These are phyloP conservation scores for Xenopus laevis DNA, from an alignment of 2,113 vertebrate species.

Conservation along the genomic window DNA sequence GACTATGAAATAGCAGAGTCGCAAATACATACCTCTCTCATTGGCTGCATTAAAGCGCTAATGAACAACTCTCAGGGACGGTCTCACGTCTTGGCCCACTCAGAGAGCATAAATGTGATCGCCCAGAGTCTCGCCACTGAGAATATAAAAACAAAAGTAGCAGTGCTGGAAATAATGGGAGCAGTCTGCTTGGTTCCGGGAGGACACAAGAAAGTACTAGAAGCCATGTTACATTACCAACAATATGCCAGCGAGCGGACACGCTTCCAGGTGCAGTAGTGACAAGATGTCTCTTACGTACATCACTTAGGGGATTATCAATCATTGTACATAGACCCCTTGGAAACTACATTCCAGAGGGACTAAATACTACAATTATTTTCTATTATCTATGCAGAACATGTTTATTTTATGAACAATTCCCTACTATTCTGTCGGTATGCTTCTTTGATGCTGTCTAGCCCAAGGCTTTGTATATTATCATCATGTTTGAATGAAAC, in stretches of 20 bases:
- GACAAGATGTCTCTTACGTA: too few species aligned
- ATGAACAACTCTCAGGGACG: conserved; percentile 99
- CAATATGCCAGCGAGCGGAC: conserved; percentile 92
- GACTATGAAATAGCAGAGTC: conserved; percentile 97
- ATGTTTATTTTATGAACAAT: too few species aligned
- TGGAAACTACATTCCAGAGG: too few species aligned
- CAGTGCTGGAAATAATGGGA: conserved; percentile 97
- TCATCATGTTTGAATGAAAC: too few species aligned
- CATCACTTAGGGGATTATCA: too few species aligned
- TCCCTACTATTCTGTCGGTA: too few species aligned
- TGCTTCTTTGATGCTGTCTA: too few species aligned
- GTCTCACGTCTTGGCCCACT: conserved; percentile 90
- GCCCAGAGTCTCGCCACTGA: conserved; percentile 97
- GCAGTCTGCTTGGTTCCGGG: conserved; percentile 97
- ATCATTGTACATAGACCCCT: too few species aligned
- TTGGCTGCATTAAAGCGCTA: conserved; percentile 96
- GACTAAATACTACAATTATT: too few species aligned
- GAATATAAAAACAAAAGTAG: conserved; percentile 97
- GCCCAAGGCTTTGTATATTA: too few species aligned
- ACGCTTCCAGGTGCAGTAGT: conserved; percentile 84
- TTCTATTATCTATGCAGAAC: too few species aligned
- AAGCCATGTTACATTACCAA: conserved; percentile 97
- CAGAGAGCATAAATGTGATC: conserved; percentile 95
- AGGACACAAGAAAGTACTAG: conserved; percentile 92
- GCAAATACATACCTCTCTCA: conserved; percentile 97